phyloP scores from a whole-genome alignment of 2,888 invertebrate species.

The Chrysina gloriosa region DNA sequence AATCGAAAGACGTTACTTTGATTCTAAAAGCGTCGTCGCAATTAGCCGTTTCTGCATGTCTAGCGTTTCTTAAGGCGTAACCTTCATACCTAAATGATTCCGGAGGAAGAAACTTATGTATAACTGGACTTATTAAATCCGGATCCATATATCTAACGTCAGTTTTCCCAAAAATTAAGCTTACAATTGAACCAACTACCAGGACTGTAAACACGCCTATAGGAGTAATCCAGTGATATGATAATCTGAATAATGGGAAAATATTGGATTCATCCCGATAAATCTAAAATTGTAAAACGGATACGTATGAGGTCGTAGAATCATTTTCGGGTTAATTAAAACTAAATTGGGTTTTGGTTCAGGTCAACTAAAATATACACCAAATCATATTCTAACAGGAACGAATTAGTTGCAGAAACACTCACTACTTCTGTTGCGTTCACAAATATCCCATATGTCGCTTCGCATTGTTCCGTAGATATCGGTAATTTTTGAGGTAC shows the following conservation, averaged over 20 bases:
- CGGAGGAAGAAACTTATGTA: slow-evolving; percentile 66
- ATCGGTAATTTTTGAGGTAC: slow-evolving; percentile 70
- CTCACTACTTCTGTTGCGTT: slow-evolving; percentile 63
- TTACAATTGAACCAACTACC: slow-evolving; percentile 75
- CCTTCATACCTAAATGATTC: slow-evolving; percentile 41
- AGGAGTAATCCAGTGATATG: slow-evolving; percentile 86
- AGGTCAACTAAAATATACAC: too few species aligned
- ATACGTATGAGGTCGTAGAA: neutral
- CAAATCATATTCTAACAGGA: too few species aligned
- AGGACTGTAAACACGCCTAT: slow-evolving; percentile 77
- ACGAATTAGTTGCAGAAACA: too few species aligned
- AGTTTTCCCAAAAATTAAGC: slow-evolving; percentile 69
- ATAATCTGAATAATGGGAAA: slow-evolving; percentile 81
- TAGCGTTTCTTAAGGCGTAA: slow-evolving; percentile 39
- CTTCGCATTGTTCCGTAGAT: slow-evolving; percentile 64
- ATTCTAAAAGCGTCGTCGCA: slow-evolving; percentile 35
- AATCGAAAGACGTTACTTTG: slow-evolving; percentile 39
- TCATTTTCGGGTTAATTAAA: neutral
- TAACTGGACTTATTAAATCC: slow-evolving; percentile 71
- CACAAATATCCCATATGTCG: slow-evolving; percentile 53
- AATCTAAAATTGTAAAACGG: slow-evolving; percentile 42
- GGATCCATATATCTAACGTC: slow-evolving; percentile 69
- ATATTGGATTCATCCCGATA: slow-evolving; percentile 67
- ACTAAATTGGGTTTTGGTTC: too few species aligned
- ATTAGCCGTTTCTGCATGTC: slow-evolving; percentile 28